These are phyloP conservation scores for Pelosia muscerda DNA, from an alignment of 2,888 invertebrate genomes.

Conservation along the genomic window DNA sequence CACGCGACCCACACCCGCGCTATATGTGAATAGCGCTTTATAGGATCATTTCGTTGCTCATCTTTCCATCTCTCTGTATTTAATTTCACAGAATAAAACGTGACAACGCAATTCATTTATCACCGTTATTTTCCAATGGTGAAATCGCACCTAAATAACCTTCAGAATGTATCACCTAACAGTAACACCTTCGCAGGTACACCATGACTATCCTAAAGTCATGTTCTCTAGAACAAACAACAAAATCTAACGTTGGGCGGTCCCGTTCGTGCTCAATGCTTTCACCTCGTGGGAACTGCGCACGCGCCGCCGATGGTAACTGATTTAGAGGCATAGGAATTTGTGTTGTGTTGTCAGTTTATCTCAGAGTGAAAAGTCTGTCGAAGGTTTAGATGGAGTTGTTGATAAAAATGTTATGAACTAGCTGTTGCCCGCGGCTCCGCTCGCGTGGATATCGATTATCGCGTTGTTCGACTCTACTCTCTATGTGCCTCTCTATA, in stretches of 20 bases:
- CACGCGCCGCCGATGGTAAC: constrained; percentile 43
- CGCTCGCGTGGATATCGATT: no score
- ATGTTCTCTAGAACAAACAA: constrained; percentile 23
- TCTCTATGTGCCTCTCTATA: no score
- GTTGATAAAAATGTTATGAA: no score
- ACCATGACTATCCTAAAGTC: neutral
- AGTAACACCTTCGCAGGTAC: neutral
- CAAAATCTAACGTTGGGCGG: constrained; percentile 28
- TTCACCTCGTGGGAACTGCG: constrained; percentile 54
- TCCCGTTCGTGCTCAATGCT: constrained; percentile 41
- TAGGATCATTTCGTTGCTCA: no score
- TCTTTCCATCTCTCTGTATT: no score
- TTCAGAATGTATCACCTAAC: neutral
- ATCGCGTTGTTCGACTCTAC: no score
- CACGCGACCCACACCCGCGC: no score
- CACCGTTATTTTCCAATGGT: no score
- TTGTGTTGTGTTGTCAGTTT: constrained; percentile 22
- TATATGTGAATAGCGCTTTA: no score
- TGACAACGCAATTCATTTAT: no score
- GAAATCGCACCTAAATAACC: neutral
- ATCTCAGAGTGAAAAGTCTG: neutral
- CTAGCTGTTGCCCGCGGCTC: no score
- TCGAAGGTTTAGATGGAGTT: neutral
- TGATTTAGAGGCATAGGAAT: constrained; percentile 32
- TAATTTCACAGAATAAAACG: no score